Evolutionary conservation across 2,113 vertebrate species (phyloP).

Genomic region (Halichoerus grypus): DNA sequence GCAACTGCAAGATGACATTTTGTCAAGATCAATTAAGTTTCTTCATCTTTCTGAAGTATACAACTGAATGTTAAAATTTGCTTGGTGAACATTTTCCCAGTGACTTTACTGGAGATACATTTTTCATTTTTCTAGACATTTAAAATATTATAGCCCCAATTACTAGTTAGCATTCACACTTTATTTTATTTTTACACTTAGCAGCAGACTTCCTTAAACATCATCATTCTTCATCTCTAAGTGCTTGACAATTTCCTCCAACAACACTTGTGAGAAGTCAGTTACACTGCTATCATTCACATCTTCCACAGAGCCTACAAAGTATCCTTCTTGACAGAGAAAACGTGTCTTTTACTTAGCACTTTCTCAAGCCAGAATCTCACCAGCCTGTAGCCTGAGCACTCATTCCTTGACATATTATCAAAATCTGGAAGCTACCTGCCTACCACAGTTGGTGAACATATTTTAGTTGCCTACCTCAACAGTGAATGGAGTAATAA

Average conservation of each 20-base stretch:
- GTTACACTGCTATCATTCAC: background rate
- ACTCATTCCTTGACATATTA: background rate
- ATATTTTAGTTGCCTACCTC: background rate
- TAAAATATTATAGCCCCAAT: conserved; percentile 33
- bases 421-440: background rate
- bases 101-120: conserved; percentile 33
- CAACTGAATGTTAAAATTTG: conserved; percentile 24
- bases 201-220: conserved; percentile 22
- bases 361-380: background rate
- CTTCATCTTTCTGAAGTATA: conserved; percentile 61
- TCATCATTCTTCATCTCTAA: conserved; percentile 48
- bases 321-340: background rate
- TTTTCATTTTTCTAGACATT: conserved; percentile 63
- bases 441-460: background rate
- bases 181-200: conserved; percentile 66
- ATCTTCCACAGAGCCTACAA: background rate
- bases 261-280: background rate
- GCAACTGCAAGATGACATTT: conserved; percentile 50
- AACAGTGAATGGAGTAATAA: background rate
- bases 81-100: conserved; percentile 52
- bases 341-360: background rate
- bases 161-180: conserved; percentile 36
- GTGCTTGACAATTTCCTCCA: background rate
- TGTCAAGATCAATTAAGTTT: conserved; percentile 62
- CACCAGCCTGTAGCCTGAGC: background rate